These are phyloP conservation scores for Huso huso DNA, from an alignment of 2,797 vertebrate species.

Conservation along the genomic window DNA sequence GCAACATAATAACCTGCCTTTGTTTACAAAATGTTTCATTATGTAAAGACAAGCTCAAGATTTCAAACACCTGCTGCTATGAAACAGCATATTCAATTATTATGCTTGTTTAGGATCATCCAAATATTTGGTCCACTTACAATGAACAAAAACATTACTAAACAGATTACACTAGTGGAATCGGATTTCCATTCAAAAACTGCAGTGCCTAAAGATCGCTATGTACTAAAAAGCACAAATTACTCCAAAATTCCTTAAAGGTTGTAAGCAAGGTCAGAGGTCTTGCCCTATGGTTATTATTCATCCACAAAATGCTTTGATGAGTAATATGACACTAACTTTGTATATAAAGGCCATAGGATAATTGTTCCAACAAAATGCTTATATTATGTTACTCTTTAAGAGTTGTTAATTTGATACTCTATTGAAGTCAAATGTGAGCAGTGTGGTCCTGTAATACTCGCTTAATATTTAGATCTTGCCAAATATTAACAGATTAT, in stretches of 20 bases:
- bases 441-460: too few species aligned
- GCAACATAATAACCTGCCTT: conserved; percentile 70
- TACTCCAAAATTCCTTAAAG: conserved; percentile 53
- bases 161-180: conserved; percentile 67
- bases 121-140: conserved; percentile 87
- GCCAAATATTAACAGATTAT: too few species aligned
- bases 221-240: conserved; percentile 42
- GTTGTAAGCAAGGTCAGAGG: conserved; percentile 66
- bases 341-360: conserved; percentile 49
- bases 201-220: conserved; percentile 44
- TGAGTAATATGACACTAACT: conserved; percentile 69
- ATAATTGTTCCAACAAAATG: conserved; percentile 59
- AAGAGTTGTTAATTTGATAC: conserved; percentile 47
- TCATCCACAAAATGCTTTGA: conserved; percentile 61
- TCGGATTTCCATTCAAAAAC: conserved; percentile 59
- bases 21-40: conserved; percentile 81
- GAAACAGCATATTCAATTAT: conserved; percentile 70
- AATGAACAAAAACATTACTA: conserved; percentile 71
- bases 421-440: too few species aligned
- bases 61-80: conserved; percentile 65
- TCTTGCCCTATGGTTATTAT: conserved; percentile 61
- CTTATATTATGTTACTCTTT: conserved; percentile 55
- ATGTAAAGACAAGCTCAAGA: conserved; percentile 56
- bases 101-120: conserved; percentile 71
- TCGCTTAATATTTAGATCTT: too few species aligned